These are phyloP conservation scores for Elymnias hypermnestra DNA, from an alignment of 1,140 invertebrate species.

Conservation along the genomic window DNA sequence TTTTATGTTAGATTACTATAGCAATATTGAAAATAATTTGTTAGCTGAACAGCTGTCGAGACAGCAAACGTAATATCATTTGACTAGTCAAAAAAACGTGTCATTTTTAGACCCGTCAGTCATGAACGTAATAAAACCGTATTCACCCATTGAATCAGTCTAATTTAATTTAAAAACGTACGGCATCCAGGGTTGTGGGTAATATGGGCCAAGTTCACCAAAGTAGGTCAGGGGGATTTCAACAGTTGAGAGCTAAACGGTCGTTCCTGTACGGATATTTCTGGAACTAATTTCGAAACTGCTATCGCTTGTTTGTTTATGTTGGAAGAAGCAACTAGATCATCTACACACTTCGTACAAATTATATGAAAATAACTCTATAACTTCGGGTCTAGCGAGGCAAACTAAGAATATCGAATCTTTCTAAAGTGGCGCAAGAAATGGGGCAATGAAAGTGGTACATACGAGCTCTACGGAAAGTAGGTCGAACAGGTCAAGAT, in stretches of 20 bases:
- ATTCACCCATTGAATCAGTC: background rate
- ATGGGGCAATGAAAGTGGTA: background rate
- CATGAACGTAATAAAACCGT: background rate
- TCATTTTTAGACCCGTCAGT: background rate
- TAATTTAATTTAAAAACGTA: slow-evolving; percentile 5
- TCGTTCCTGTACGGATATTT: slow-evolving; percentile 42
- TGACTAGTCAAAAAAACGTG: background rate
- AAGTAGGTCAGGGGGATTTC: slow-evolving; percentile 56
- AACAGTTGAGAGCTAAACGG: slow-evolving; percentile 39
- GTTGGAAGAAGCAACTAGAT: slow-evolving; percentile 7
- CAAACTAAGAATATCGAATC: too few relatives aligned
- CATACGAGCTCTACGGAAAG: slow-evolving; percentile 1
- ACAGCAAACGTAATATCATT: background rate
- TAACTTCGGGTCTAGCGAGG: too few relatives aligned
- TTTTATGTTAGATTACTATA: too few relatives aligned
- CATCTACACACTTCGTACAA: background rate
- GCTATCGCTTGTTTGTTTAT: slow-evolving; percentile 5
- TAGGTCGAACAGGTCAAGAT: slow-evolving; percentile 46
- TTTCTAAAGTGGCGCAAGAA: background rate
- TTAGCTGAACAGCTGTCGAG: background rate
- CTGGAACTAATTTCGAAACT: slow-evolving; percentile 15
- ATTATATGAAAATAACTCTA: background rate
- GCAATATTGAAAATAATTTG: too few relatives aligned
- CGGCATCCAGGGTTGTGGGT: slow-evolving; percentile 26
- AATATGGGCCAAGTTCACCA: slow-evolving; percentile 60